Evolutionary conservation across 2,888 invertebrate genomes (phyloP).

Genomic region (Dioctria rufipes): DNA sequence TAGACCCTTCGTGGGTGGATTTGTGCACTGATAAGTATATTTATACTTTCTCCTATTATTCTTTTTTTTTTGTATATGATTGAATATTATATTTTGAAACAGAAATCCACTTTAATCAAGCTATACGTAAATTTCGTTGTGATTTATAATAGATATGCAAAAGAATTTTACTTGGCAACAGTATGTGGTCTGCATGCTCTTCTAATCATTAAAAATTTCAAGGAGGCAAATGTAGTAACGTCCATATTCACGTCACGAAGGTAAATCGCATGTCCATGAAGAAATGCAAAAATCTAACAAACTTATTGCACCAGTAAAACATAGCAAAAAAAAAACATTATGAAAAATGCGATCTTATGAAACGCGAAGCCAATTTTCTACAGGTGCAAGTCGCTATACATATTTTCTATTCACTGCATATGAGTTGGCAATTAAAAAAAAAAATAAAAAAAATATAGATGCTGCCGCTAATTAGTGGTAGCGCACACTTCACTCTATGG

Average conservation of each 20-base stretch:
- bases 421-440: constrained; percentile 22
- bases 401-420: constrained; percentile 23
- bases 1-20: too few species aligned
- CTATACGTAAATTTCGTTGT: too few species aligned
- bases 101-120: too few species aligned
- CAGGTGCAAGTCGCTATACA: constrained; percentile 12
- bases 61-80: too few species aligned
- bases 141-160: too few species aligned
- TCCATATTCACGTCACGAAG: constrained; percentile 33
- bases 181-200: too few species aligned
- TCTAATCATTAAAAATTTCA: background rate
- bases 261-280: constrained; percentile 16
- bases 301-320: background rate
- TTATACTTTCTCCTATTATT: too few species aligned
- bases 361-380: constrained; percentile 15
- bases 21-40: too few species aligned
- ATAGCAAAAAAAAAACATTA: background rate
- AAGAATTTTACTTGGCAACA: too few species aligned
- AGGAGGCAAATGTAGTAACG: constrained; percentile 12
- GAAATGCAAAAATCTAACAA: constrained; percentile 19
- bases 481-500: background rate
- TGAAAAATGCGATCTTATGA: constrained; percentile 16
- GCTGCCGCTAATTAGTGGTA: constrained; percentile 39
- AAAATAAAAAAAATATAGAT: constrained; percentile 20
- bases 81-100: too few species aligned